These are phyloP conservation scores for Caracal caracal DNA, from an alignment of 2,113 vertebrate genomes.

Conservation along the genomic window DNA sequence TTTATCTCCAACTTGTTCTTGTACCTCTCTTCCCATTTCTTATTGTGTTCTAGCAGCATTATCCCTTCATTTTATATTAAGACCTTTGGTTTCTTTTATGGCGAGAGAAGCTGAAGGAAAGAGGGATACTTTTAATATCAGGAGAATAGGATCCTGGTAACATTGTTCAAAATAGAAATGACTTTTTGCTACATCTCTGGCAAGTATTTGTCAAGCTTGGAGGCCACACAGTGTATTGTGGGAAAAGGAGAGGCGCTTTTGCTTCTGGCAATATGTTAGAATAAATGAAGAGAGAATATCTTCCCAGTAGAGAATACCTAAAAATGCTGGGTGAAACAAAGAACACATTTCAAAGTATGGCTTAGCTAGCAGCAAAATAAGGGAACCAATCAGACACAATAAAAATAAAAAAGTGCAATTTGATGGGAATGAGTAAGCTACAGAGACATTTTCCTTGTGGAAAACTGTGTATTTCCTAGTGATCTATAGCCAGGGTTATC, in stretches of 20 bases:
- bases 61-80: neutral
- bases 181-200: slow-evolving; percentile 15
- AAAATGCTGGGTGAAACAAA: neutral
- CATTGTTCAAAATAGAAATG: neutral
- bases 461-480: neutral
- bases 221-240: neutral
- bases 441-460: neutral
- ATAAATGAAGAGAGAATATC: neutral
- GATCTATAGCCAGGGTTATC: neutral
- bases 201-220: neutral
- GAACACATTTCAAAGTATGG: neutral
- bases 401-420: neutral
- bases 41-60: neutral
- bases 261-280: neutral
- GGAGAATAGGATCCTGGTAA: neutral
- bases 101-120: neutral
- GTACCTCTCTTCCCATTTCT: neutral
- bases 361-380: neutral
- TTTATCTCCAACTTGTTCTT: neutral
- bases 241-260: neutral
- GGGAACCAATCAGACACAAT: neutral
- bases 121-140: neutral
- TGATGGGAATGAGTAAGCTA: neutral
- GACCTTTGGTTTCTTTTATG: neutral
- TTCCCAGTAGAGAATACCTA: neutral